phyloP scores from a whole-genome alignment of 2,888 invertebrate species.

The Zhuqinia jingwanae region DNA sequence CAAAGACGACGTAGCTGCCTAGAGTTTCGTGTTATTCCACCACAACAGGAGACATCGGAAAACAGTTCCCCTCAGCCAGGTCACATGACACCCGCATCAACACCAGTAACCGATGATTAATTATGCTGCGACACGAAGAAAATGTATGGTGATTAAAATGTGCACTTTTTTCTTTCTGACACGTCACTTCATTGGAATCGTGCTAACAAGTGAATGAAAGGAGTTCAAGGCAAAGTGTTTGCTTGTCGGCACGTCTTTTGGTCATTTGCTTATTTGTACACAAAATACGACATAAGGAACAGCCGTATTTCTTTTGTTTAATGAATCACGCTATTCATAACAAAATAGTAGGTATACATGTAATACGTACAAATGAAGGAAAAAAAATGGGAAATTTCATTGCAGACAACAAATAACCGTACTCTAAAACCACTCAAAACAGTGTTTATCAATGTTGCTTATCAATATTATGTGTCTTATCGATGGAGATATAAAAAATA shows the following conservation, averaged over 20 bases:
- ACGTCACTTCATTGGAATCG: neutral
- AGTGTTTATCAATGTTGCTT: conserved; percentile 12
- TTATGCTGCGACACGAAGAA: conserved; percentile 61
- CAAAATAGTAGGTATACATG: too few species aligned
- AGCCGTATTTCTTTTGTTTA: too few species aligned
- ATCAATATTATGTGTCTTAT: conserved; percentile 26
- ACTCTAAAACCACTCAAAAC: too few species aligned
- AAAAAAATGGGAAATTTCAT: too few species aligned
- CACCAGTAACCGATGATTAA: conserved; percentile 66
- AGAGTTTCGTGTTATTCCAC: conserved; percentile 63
- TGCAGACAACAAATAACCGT: too few species aligned
- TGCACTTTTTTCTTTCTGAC: conserved; percentile 40
- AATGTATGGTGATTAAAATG: conserved; percentile 33
- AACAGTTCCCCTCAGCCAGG: conserved; percentile 39
- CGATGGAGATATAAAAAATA: conserved; percentile 22
- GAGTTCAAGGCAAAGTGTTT: too few species aligned
- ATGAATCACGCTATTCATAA: too few species aligned
- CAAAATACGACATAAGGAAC: too few species aligned
- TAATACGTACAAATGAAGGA: too few species aligned
- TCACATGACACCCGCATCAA: conserved; percentile 55
- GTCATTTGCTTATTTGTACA: too few species aligned
- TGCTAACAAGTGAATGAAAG: conserved; percentile 19
- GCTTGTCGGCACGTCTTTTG: too few species aligned
- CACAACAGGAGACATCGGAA: conserved; percentile 59
- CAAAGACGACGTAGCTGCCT: conserved; percentile 14